Base-by-base conservation (phyloP, 2,797 vertebrate species). In the Eulemur albifrons region DNA sequence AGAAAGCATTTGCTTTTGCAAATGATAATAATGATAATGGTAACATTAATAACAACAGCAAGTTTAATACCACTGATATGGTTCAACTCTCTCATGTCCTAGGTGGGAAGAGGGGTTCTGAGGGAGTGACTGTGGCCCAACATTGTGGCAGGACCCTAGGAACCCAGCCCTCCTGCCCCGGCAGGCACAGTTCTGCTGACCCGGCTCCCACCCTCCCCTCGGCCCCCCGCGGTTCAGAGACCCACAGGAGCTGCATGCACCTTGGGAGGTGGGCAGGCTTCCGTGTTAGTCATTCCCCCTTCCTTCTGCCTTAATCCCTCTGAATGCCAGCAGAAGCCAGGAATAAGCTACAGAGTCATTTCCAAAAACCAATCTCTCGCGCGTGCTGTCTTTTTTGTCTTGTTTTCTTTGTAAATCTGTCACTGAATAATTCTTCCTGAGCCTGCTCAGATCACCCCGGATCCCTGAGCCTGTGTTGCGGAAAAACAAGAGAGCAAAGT, bases 351-450 rank as follows among this genome's bases (percentile, higher is more conserved):
- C 27, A 79, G 77, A 90, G 54, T 88, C 57, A 73, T 72, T 96
- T 75, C 75, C 70, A 38, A 80, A 65, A 92, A 94, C 94, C 69
- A 69, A 87, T 79, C 40, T 70, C 67, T 83, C 76, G 85, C 10
- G 0, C 40, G 43, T 35, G 30, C 73, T 94, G 21, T 77, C 45
- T 50, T 93, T 86, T 84, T 76, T 48, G 43, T 40, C 93, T 95
- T 92, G 30, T 81, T 87, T 76, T 48, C 50, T 97, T 97, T 95
- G 93, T 91, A 9, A 88, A 50, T 77, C 92, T 93, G 84, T 88
- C 77, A 85, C 54, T 93, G 59, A 92, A n/a, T 82, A 93, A 94
- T 96, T 86, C 72, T 70, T 45, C n/a, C 67, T 4, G 54, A 83
- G 57, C 18, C 48, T 65, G 45, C 63, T 90, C 45, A 30, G 63